Percentiles rank a stretch among this genome's conserved stretches.
These are phyloP conservation scores for Bufo gargarizans DNA, from an alignment of 2,113 vertebrate genomes.

Conservation along the genomic window DNA sequence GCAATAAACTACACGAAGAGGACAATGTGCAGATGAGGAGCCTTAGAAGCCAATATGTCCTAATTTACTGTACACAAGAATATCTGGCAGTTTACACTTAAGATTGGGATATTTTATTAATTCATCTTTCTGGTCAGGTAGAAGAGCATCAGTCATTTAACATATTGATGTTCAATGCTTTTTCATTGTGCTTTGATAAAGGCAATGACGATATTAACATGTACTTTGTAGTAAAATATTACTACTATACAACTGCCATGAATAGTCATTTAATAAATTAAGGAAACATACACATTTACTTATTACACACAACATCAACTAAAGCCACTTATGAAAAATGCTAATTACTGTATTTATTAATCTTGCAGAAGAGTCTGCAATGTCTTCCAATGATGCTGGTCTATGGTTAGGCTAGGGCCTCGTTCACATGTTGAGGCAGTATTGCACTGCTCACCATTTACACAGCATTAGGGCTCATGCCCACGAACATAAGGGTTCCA, in stretches of 20 bases:
- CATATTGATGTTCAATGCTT: not conserved
- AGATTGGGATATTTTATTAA: slow-evolving; percentile 3
- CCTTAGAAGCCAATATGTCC: not conserved
- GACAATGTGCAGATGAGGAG: not conserved
- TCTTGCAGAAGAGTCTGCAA: not conserved
- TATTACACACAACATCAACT: slow-evolving; percentile 10
- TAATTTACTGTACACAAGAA: not conserved
- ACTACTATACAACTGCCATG: not conserved
- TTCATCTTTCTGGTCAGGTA: not conserved
- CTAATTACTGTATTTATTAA: not conserved
- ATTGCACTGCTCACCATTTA: not conserved
- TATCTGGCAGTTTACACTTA: not conserved
- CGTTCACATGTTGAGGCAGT: not conserved
- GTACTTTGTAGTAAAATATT: slow-evolving; percentile 8
- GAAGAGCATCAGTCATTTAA: not conserved
- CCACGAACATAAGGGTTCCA: no score
- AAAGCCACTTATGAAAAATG: not conserved
- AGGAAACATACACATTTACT: not conserved
- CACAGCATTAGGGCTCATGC: not conserved
- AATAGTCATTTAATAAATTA: slow-evolving; percentile 23
- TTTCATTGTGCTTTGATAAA: slow-evolving; percentile 10
- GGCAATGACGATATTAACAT: not conserved
- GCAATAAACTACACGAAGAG: not conserved
- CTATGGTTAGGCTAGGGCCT: not conserved
- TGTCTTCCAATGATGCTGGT: not conserved